These are phyloP conservation scores for Limonius californicus DNA, from an alignment of 1,140 invertebrate genomes.

Conservation along the genomic window DNA sequence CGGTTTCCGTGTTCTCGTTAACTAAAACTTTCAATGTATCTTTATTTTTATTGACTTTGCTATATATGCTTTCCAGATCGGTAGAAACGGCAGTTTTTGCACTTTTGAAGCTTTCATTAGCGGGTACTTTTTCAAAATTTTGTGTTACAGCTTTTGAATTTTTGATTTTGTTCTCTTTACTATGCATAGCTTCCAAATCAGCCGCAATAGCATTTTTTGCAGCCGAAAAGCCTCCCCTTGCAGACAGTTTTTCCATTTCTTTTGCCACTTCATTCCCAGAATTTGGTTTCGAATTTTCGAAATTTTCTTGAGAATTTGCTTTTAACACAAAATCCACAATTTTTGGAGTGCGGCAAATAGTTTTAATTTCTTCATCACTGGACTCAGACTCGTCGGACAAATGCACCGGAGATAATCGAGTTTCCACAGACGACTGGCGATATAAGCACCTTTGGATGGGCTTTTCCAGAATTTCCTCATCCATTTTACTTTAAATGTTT, in stretches of 20 bases:
- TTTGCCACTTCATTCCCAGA: not conserved
- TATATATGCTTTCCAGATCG: no score
- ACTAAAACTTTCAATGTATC: no score
- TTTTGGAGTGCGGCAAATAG: slow-evolving; percentile 19
- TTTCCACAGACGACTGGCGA: slow-evolving; percentile 34
- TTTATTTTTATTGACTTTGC: no score
- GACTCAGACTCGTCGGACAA: not conserved
- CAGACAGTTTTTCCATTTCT: not conserved
- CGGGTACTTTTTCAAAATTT: no score
- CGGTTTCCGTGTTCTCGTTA: no score
- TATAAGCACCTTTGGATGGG: slow-evolving; percentile 27
- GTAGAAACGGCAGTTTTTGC: no score
- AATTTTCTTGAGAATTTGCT: not conserved
- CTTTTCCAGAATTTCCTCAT: slow-evolving; percentile 24
- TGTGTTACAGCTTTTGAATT: no score
- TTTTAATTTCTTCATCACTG: slow-evolving; percentile 14
- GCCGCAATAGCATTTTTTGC: no score
- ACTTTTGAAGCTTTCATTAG: no score
- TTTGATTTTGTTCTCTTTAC: no score
- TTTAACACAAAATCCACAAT: slow-evolving; percentile 24
- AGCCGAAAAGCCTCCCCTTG: no score
- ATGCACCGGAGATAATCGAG: slow-evolving; percentile 22
- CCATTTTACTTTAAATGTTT: slow-evolving; percentile 6
- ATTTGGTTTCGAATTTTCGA: not conserved
- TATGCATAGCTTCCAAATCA: no score